Percentiles rank a stretch among this genome's conserved stretches.
phyloP scores from a whole-genome alignment of 2,113 vertebrate species.

The Hippocampus mohnikei region DNA sequence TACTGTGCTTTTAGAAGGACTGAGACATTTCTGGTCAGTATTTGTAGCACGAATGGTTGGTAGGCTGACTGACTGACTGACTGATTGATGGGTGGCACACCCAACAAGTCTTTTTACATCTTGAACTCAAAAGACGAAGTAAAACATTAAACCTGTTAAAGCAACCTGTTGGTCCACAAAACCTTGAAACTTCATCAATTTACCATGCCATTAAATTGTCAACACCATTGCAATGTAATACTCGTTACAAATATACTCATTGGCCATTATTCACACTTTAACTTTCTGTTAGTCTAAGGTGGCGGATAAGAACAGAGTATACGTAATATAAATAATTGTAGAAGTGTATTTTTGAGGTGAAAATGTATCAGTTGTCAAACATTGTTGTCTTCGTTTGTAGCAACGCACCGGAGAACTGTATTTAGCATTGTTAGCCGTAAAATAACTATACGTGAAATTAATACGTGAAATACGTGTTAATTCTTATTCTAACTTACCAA shows the following conservation, averaged over 20 bases:
- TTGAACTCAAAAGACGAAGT: background rate
- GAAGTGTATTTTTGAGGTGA: background rate
- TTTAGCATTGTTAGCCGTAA: background rate
- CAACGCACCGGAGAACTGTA: background rate
- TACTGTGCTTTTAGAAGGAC: background rate
- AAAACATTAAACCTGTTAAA: slow-evolving; percentile 1
- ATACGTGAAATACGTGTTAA: background rate
- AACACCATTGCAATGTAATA: background rate
- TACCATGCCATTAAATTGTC: background rate
- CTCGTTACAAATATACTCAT: background rate
- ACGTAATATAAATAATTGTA: background rate
- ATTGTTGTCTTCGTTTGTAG: background rate
- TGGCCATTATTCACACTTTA: background rate
- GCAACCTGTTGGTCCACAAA: background rate
- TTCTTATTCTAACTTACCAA: background rate
- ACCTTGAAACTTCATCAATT: background rate
- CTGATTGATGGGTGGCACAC: background rate
- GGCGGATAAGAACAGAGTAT: background rate
- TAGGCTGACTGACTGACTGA: background rate
- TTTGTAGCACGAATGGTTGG: background rate
- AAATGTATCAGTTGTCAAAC: background rate
- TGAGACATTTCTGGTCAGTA: background rate
- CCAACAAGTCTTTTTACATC: background rate
- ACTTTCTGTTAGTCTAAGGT: background rate
- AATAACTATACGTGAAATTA: no score